Base-by-base conservation (phyloP, 2,888 invertebrate genomes). In the Neuroscelio doddi region DNA sequence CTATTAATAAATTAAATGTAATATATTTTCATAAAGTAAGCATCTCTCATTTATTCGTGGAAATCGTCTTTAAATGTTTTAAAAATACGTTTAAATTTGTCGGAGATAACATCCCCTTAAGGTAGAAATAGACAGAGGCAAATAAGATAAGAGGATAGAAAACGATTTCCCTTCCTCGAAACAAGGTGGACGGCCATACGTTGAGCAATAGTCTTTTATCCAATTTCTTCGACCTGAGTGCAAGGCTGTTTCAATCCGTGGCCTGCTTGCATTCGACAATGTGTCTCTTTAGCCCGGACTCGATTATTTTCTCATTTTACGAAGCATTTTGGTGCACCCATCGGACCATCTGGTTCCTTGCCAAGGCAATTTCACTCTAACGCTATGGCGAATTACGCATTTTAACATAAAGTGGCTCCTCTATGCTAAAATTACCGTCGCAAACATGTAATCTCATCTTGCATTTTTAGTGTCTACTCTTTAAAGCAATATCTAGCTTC, bases 231-330 rank as follows among this genome's bases (percentile, higher is more conserved):
- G 14, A 32, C 34, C 56, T 61, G 62, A 66, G 62, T 66, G 61
- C 49, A 56, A 44, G 59, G 47, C 56, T 53, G 45, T 32, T 55
- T 49, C 45, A 39, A 65, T 59, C 56, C 51, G 46, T 57, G 26
- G 61, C 46, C 26, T 15, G 61, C 65, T 47, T 57, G 66, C 57
- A 53, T 66, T 57, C 66, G 62, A 66, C 66, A 62, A 62, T 50
- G 66, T 62, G 57, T 66, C 57, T 58, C 47, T 58, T 53, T 57
- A 50, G 44, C 50, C 51, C 56, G 59, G 63, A 67, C 67, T 67
- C 67, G 67, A 67, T 67, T 67, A 63, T 67, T 67, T 67, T 67
- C 67, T 67, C 67, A 67, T 67, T 67, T 63, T 58, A 52, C 29
- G 44, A 53, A 56, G 63, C 63, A 57, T 66, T 62, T 66, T 39